Evolutionary conservation across 2,888 invertebrate species (phyloP).

Genomic region (Rhagophthalmus giganteus): DNA sequence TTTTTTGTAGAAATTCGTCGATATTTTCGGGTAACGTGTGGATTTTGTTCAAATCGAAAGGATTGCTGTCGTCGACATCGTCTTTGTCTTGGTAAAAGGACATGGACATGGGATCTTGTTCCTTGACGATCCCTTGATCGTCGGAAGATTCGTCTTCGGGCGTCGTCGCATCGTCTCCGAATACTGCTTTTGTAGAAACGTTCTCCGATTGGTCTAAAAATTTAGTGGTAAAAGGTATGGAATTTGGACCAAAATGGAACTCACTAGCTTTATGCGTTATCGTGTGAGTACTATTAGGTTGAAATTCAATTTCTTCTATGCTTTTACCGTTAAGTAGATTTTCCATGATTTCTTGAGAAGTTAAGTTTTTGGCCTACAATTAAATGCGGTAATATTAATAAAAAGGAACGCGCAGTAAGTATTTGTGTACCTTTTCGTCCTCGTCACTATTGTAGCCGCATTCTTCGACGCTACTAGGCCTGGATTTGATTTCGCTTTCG

Average conservation of each 20-base stretch:
- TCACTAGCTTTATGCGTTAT: conserved; percentile 51
- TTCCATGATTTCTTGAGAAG: conserved; percentile 51
- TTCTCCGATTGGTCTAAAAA: conserved; percentile 56
- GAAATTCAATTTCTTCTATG: conserved; percentile 53
- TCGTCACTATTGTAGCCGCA: conserved; percentile 64
- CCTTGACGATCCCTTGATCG: conserved; percentile 47
- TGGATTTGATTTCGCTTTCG: conserved; percentile 63
- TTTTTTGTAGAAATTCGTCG: conserved; percentile 46
- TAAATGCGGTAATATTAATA: not conserved
- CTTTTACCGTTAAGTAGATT: conserved; percentile 54
- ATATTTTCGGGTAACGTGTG: conserved; percentile 59
- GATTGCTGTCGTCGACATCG: conserved; percentile 52
- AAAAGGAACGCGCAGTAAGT: not conserved
- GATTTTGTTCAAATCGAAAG: conserved; percentile 64
- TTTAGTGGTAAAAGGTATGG: conserved; percentile 55
- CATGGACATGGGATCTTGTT: conserved; percentile 67
- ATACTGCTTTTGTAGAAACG: conserved; percentile 58
- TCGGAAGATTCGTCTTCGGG: not conserved
- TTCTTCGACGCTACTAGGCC: conserved; percentile 64
- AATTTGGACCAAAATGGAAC: conserved; percentile 66
- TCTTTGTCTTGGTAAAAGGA: conserved; percentile 67
- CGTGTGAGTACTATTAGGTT: conserved; percentile 41
- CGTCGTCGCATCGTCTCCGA: conserved; percentile 56
- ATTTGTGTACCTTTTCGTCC: conserved; percentile 47
- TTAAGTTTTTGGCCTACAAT: conserved; percentile 42